phyloP scores from a whole-genome alignment of 2,797 vertebrate species.

The Acomys russatus region DNA sequence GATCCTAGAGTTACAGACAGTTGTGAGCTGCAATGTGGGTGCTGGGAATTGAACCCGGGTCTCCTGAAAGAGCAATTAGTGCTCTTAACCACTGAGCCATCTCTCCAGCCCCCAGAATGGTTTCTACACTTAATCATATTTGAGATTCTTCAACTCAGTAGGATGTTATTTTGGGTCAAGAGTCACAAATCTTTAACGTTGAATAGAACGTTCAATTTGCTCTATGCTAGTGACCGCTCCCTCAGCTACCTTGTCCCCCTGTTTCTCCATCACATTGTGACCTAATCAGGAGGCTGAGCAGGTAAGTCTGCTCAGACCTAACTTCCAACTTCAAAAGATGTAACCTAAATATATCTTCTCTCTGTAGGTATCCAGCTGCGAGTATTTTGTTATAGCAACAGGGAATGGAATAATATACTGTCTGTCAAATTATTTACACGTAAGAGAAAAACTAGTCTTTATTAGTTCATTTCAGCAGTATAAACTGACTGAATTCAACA shows the following conservation, averaged over 20 bases:
- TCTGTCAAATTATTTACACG: not conserved
- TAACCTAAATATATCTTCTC: not conserved
- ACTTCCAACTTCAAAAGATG: not conserved
- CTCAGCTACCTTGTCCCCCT: not conserved
- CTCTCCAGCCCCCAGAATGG: not conserved
- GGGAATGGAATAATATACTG: not conserved
- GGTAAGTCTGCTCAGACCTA: not conserved
- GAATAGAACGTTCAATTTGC: not conserved
- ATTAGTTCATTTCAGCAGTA: not conserved
- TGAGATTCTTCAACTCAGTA: slow-evolving; percentile 32
- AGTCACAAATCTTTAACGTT: slow-evolving; percentile 13
- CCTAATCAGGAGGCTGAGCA: not conserved
- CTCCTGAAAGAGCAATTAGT: no score
- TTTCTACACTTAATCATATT: not conserved
- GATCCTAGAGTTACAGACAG: no score
- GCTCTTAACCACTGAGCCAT: no score
- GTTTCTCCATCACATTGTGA: not conserved
- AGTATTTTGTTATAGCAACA: not conserved
- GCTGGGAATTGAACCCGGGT: no score
- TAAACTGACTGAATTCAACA: not conserved
- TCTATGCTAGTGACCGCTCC: not conserved
- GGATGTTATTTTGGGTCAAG: not conserved
- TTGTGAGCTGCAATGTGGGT: no score
- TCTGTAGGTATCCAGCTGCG: not conserved
- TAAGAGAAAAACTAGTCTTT: slow-evolving; percentile 41